phyloP scores from a whole-genome alignment of 1,140 invertebrate species.

The Rhyzopertha dominica region DNA sequence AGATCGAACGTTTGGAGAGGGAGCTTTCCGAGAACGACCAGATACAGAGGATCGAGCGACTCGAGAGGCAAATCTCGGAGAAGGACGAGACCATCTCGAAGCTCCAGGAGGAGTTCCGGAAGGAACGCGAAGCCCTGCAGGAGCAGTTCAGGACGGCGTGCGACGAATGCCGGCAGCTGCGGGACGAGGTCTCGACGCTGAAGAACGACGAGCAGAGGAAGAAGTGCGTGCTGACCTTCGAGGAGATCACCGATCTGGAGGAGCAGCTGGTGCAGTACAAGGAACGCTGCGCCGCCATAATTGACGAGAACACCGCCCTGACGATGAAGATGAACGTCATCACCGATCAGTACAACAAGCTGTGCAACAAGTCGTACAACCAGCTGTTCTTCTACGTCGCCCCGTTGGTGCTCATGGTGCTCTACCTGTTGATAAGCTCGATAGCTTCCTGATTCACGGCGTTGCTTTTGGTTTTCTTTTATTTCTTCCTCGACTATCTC shows the following conservation, averaged over 20 bases:
- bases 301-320: constrained; percentile 48
- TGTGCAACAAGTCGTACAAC: constrained; percentile 39
- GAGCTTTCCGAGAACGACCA: constrained; percentile 48
- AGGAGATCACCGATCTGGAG: constrained; percentile 38
- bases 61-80: no score
- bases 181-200: constrained; percentile 30
- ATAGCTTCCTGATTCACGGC: constrained; percentile 44
- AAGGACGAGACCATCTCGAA: no score
- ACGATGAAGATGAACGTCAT: constrained; percentile 40
- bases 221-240: constrained; percentile 19
- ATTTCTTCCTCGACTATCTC: constrained; percentile 40
- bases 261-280: constrained; percentile 52
- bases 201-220: constrained; percentile 15
- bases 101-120: no score
- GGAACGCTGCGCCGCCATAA: constrained; percentile 47
- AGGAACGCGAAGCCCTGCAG: no score
- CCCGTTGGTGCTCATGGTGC: constrained; percentile 38
- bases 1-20: constrained; percentile 46
- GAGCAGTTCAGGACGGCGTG: constrained; percentile 48
- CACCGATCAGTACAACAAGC: constrained; percentile 34
- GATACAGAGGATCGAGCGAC: constrained; percentile 41
- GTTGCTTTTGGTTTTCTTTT: constrained; percentile 41
- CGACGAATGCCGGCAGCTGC: constrained; percentile 45
- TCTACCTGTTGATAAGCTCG: constrained; percentile 41
- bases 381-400: constrained; percentile 42